phyloP scores from a whole-genome alignment of 2,113 vertebrate genomes.

The Seriola quinqueradiata region DNA sequence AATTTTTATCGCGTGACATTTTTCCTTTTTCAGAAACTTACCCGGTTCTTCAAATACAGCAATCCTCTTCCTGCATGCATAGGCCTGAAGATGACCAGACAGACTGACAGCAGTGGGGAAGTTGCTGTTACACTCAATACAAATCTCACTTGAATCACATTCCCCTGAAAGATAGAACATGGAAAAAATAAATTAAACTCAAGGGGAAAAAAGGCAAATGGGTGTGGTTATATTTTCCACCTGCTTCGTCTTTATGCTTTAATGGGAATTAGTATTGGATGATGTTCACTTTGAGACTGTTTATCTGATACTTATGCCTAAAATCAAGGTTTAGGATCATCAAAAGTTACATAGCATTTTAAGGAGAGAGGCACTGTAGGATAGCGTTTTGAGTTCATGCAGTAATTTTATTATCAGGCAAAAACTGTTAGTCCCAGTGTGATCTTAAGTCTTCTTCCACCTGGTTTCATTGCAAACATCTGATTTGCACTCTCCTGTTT shows the following conservation, averaged over 20 bases:
- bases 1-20: too few relatives aligned
- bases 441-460: conserved; percentile 67
- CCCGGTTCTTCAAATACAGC: conserved; percentile 90
- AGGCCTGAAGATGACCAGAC: conserved; percentile 91
- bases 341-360: neutral
- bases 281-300: neutral
- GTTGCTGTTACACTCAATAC: conserved; percentile 90
- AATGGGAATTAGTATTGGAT: neutral
- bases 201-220: neutral
- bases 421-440: conserved; percentile 82
- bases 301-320: neutral
- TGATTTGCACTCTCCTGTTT: conserved; percentile 69
- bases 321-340: conserved; percentile 12
- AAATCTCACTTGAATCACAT: conserved; percentile 80
- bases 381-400: conserved; percentile 40
- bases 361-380: neutral
- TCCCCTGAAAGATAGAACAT: conserved; percentile 86
- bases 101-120: conserved; percentile 91
- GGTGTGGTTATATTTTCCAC: neutral
- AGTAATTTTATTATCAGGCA: conserved; percentile 75
- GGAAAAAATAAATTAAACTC: conserved; percentile 1
- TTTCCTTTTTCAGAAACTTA: conserved; percentile 69
- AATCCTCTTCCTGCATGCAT: conserved; percentile 90
- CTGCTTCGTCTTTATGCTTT: neutral
- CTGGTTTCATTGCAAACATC: conserved; percentile 69